Evolutionary conservation across 2,888 invertebrate species (phyloP).

Genomic region (Matsumyia berberina): DNA sequence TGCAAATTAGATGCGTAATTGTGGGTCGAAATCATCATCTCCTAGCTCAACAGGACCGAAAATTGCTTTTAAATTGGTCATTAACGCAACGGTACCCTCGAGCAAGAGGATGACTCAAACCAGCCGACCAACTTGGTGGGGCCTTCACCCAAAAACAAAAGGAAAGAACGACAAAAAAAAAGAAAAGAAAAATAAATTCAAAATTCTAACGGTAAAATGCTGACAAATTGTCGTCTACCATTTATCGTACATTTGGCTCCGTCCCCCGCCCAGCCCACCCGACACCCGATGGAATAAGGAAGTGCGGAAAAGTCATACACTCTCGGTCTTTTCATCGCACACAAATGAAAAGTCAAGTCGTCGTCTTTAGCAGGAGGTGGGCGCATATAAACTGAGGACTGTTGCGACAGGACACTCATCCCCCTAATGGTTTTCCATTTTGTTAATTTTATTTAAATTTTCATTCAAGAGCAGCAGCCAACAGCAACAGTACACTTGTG

Average conservation of each 20-base stretch:
- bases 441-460: conserved; percentile 54
- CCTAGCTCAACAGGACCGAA: conserved; percentile 17
- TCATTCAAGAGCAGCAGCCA: conserved; percentile 20
- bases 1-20: conserved; percentile 58
- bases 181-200: conserved; percentile 21
- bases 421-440: conserved; percentile 48
- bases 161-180: background rate
- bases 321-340: background rate
- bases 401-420: background rate
- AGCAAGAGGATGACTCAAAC: no score
- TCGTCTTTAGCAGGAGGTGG: no score
- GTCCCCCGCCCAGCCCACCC: background rate
- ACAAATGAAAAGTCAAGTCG: background rate
- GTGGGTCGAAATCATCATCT: conserved; percentile 48
- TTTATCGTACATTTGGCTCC: conserved; percentile 35
- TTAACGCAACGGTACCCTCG: conserved; percentile 41
- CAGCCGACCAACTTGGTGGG: background rate
- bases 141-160: background rate
- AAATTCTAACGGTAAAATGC: conserved; percentile 27
- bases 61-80: conserved; percentile 58
- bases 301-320: conserved; percentile 9
- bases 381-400: no score
- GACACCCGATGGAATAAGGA: background rate
- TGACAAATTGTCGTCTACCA: conserved; percentile 27
- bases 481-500: background rate